Conservation (phyloP, 2,113 vertebrate species). For the Nettapus auritus region DNA sequence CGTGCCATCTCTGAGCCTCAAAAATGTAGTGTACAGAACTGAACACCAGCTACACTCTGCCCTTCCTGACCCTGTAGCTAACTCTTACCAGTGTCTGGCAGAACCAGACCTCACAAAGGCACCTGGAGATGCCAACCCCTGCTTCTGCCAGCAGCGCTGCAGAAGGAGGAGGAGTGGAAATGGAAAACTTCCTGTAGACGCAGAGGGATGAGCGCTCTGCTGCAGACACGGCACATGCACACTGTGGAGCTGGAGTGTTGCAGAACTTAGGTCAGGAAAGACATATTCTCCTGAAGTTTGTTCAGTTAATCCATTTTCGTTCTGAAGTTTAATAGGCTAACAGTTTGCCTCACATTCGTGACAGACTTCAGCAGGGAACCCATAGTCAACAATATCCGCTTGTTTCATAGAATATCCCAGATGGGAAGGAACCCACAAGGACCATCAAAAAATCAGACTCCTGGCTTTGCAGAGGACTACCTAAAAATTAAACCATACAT, state of each 20-base stretch:
- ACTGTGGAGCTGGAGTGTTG: neutral
- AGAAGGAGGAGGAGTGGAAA: too few species aligned
- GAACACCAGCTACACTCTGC: neutral
- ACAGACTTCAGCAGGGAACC: rapidly evolving
- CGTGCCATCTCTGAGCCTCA: rapidly evolving
- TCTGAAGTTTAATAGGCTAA: neutral
- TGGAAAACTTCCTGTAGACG: rapidly evolving
- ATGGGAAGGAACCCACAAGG: neutral
- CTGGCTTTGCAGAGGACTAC: neutral
- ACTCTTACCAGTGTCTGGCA: rapidly evolving
- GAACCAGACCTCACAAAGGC: rapidly evolving
- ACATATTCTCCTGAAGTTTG: rapidly evolving
- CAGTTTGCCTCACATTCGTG: neutral
- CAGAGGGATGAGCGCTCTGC: neutral
- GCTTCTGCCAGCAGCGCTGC: neutral
- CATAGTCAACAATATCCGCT: rapidly evolving
- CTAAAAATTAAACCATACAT: neutral
- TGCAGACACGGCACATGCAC: neutral
- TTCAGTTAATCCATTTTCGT: neutral
- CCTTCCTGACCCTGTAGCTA: neutral
- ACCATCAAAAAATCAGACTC: neutral
- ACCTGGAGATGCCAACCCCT: neutral
- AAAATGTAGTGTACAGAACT: neutral
- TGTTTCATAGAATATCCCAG: neutral
- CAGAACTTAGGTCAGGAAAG: neutral